Base-by-base conservation (phyloP, 2,113 vertebrate species). In the Euleptes europaea region DNA sequence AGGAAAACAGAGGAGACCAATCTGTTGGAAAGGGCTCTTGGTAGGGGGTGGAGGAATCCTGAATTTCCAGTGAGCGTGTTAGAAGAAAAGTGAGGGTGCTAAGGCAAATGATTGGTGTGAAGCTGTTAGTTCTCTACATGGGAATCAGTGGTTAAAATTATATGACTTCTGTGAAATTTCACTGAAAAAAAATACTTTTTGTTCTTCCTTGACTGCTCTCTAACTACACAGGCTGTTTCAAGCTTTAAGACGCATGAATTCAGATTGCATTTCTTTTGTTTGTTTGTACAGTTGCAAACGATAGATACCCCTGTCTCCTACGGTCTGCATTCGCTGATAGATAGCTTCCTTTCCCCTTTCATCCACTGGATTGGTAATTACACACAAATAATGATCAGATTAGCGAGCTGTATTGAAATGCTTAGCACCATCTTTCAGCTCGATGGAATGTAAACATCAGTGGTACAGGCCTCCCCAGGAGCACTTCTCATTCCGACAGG, bases 401-500 rank as follows among this genome's bases (percentile, higher is more conserved):
- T 87, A 90, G 82, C 89, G 91, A 92, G 54, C 73, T 90, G 82
- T 82, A 90, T 88, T 91, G 87, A 54, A 80, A 87, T 66, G 69
- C 42, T 84, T 67, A 78, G 82, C 60, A 79, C 76, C 57, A 66
- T 66, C 70, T 88, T 84, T 88, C 77, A 84, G 71, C 60, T 83
- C 90, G 93, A 92, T 92, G 88, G 80, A 93, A 93, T 38, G 87
- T 88, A 94, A 95, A 92, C 90, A 93, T 31, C 15, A n/a, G 63
- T 28, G 78, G 72, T 40, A 15, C 69, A 74, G 84, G 88, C 86
- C 90, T 60, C 65, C 83, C 40, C 63, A 69, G 5, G 23, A 75
- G 42, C 31, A 72, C 49, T 0, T 3, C 66, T 60, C 6, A 0
- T 81, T 80, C 72, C 49, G 80, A 71, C 60, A 89, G 82, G 78